Evolutionary conservation across 2,888 invertebrate species (phyloP).

Genomic region (Willowsia nigromaculata): DNA sequence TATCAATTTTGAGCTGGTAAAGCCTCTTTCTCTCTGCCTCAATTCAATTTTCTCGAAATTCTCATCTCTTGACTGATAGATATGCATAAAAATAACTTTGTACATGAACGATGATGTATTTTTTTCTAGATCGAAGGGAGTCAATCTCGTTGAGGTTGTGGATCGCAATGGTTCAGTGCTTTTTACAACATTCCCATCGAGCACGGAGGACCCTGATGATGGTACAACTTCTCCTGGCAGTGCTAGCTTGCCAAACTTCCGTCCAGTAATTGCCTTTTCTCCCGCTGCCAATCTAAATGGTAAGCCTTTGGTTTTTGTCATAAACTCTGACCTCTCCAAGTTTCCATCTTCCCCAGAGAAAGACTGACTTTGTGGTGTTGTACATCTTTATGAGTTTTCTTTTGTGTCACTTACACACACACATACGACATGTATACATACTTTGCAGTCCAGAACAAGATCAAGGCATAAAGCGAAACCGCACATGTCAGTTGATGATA

Average conservation of each 20-base stretch:
- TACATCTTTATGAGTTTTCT: slow-evolving; percentile 33
- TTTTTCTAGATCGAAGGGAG: slow-evolving; percentile 72
- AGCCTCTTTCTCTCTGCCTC: neutral
- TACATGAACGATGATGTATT: slow-evolving; percentile 1
- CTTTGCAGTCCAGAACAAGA: neutral
- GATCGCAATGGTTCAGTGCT: slow-evolving; percentile 77
- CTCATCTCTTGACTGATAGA: neutral
- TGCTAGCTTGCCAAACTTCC: slow-evolving; percentile 76
- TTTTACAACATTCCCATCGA: slow-evolving; percentile 73
- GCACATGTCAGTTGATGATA: slow-evolving; percentile 33
- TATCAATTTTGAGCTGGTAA: slow-evolving; percentile 21
- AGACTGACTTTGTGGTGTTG: slow-evolving; percentile 8
- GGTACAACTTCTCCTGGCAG: slow-evolving; percentile 40
- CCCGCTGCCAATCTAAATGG: slow-evolving; percentile 78
- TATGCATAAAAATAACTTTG: neutral
- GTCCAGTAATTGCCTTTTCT: slow-evolving; percentile 78
- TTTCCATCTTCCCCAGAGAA: slow-evolving; percentile 13
- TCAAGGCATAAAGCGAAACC: neutral
- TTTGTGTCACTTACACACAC: neutral
- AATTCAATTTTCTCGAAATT: neutral
- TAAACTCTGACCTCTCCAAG: slow-evolving; percentile 61
- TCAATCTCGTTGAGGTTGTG: slow-evolving; percentile 76
- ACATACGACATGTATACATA: neutral
- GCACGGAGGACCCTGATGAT: slow-evolving; percentile 67
- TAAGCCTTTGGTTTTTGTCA: slow-evolving; percentile 69